A percentile compares a stretch with the other conserved stretches of the same genome.
Evolutionary conservation across 2,797 vertebrate genomes (phyloP).

Genomic region (Ciconia nigra): DNA sequence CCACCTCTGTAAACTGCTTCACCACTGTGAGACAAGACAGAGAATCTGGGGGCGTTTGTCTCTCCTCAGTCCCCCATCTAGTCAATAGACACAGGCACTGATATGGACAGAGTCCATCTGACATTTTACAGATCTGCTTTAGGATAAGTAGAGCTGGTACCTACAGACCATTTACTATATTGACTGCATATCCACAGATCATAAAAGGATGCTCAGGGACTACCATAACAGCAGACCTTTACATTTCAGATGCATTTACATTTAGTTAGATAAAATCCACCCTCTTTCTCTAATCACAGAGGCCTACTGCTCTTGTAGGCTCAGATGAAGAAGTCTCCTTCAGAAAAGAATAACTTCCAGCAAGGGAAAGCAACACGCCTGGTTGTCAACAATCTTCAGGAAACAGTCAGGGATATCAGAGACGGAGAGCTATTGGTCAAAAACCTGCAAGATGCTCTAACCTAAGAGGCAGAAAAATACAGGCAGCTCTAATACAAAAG

Average conservation of each 20-base stretch:
- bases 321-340: background rate
- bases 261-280: background rate
- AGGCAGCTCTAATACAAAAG: background rate
- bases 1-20: background rate
- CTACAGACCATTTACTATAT: background rate
- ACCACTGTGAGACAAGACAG: background rate
- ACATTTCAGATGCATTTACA: background rate
- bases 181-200: background rate
- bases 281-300: background rate
- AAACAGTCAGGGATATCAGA: background rate
- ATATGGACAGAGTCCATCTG: background rate
- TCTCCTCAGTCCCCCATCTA: background rate
- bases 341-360: background rate
- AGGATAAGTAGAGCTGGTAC: background rate
- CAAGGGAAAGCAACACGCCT: background rate
- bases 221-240: background rate
- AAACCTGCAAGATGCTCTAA: background rate
- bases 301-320: background rate
- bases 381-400: background rate
- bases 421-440: background rate
- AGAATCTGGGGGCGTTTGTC: background rate
- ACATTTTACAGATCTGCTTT: background rate
- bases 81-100: background rate
- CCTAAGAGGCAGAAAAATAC: background rate
- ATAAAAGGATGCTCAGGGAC: background rate